These are phyloP conservation scores for Furcifer pardalis DNA, from an alignment of 2,797 vertebrate species.

Conservation along the genomic window DNA sequence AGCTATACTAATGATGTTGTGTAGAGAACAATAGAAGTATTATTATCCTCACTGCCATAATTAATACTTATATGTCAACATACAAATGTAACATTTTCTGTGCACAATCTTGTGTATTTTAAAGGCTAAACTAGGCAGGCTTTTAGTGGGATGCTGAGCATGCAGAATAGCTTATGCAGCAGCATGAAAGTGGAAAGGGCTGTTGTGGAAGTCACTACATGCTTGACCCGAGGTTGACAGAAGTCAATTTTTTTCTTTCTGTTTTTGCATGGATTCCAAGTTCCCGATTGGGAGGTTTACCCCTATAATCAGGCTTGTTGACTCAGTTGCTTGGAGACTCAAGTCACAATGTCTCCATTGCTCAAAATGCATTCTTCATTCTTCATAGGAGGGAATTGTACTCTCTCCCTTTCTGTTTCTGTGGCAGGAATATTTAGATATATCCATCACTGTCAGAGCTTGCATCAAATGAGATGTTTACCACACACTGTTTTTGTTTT, in stretches of 20 bases:
- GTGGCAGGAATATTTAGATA: constrained; percentile 67
- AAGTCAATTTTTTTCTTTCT: constrained; percentile 27
- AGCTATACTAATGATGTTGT: neutral
- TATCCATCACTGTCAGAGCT: constrained; percentile 66
- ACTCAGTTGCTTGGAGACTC: constrained; percentile 40
- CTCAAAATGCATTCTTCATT: constrained; percentile 40
- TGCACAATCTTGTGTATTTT: neutral
- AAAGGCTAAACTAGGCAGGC: neutral
- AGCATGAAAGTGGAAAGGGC: neutral
- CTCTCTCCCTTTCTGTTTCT: constrained; percentile 34
- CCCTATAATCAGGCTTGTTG: neutral
- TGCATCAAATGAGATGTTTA: constrained; percentile 69
- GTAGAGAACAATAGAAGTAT: neutral
- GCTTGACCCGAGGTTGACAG: neutral
- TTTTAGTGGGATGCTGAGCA: neutral
- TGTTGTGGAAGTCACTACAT: neutral
- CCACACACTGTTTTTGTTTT: constrained; percentile 51
- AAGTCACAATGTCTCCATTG: constrained; percentile 33
- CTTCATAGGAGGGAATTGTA: constrained; percentile 43
- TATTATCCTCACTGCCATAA: too few species aligned
- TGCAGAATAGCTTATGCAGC: neutral
- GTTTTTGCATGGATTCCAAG: constrained; percentile 32
- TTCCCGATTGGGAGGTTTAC: constrained; percentile 34
- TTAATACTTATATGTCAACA: neutral
- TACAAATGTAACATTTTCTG: neutral